Evolutionary conservation across 2,888 invertebrate species (phyloP).

Genomic region (Electrophaes corylata): DNA sequence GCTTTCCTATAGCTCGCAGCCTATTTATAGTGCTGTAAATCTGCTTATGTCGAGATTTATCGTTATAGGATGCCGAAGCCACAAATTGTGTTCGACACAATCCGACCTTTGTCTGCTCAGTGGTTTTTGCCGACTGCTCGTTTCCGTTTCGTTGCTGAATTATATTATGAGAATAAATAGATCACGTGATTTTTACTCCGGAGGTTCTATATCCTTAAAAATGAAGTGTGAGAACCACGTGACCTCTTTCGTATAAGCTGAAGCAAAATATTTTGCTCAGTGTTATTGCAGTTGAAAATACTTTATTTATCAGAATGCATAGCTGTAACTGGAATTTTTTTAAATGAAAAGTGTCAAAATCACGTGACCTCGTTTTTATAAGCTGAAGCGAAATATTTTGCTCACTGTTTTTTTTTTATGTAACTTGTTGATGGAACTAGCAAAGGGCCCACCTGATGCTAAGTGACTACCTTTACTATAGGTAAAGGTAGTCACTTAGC

Average conservation of each 20-base stretch:
- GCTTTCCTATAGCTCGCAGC: constrained; percentile 36
- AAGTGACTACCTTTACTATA: no score
- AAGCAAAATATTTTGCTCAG: not conserved
- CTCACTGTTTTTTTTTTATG: no score
- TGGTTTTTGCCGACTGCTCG: constrained; percentile 21
- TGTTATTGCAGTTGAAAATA: no score
- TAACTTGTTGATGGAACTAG: no score
- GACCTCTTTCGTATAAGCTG: not conserved
- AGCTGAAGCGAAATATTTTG: not conserved
- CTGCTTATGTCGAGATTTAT: constrained; percentile 72
- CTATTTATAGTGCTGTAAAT: constrained; percentile 76
- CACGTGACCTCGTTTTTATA: not conserved
- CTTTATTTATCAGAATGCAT: no score
- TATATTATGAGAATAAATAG: not conserved
- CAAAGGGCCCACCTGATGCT: no score
- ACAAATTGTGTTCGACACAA: constrained; percentile 49
- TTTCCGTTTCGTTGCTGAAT: constrained; percentile 13
- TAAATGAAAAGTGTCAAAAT: not conserved
- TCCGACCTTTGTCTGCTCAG: constrained; percentile 29
- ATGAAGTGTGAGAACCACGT: not conserved
- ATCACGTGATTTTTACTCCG: not conserved
- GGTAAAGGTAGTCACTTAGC: no score
- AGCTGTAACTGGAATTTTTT: no score
- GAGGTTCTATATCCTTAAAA: not conserved
- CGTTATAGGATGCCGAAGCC: constrained; percentile 61